Evolutionary conservation across 2,888 invertebrate species (phyloP).

Genomic region (Stomorhina lunata): DNA sequence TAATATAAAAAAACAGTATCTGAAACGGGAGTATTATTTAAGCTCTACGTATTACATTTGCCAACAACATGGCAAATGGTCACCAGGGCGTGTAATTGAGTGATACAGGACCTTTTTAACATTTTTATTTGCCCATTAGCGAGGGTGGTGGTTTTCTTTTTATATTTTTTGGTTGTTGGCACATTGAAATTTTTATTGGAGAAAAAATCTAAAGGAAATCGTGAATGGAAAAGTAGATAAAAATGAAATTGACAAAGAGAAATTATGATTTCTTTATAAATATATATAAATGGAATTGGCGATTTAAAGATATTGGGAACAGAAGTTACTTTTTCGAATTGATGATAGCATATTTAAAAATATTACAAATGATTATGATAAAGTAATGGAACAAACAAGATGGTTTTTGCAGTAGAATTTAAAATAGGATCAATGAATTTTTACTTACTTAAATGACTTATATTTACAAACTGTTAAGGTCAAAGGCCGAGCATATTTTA

Average conservation of each 20-base stretch:
- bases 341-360: no score
- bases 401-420: no score
- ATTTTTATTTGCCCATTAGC: slow-evolving; percentile 80
- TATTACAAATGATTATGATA: no score
- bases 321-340: no score
- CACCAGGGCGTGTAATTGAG: slow-evolving; percentile 80
- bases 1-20: neutral
- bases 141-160: slow-evolving; percentile 73
- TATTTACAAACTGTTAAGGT: no score
- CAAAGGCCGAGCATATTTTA: no score
- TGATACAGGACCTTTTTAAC: slow-evolving; percentile 80
- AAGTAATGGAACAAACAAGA: no score
- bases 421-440: no score
- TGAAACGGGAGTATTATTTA: slow-evolving; percentile 25
- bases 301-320: no score
- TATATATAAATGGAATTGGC: neutral
- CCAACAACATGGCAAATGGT: slow-evolving; percentile 73
- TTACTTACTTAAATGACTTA: no score
- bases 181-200: slow-evolving; percentile 41
- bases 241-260: slow-evolving; percentile 1
- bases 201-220: slow-evolving; percentile 26
- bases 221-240: neutral
- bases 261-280: slow-evolving; percentile 10
- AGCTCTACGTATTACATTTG: slow-evolving; percentile 47
- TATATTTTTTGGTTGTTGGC: slow-evolving; percentile 32